Percentiles rank a stretch among this genome's conserved stretches.
These are phyloP conservation scores for Drosophila neonasuta DNA, from an alignment of 2,888 invertebrate species.

Conservation along the genomic window DNA sequence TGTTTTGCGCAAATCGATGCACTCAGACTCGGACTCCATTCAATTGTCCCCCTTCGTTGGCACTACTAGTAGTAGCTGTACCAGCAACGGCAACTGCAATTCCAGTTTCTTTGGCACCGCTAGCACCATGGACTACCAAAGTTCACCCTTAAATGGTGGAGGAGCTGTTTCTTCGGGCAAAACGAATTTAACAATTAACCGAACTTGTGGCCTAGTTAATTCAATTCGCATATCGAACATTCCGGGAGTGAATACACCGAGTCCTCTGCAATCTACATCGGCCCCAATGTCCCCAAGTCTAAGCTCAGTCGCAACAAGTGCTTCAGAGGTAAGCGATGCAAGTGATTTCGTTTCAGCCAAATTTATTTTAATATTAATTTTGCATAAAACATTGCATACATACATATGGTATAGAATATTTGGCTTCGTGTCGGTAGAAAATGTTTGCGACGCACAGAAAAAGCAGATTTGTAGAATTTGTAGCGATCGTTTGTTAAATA, in stretches of 20 bases:
- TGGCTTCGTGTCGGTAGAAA: too few relatives aligned
- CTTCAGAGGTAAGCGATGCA: slow-evolving; percentile 87
- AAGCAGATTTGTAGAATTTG: too few relatives aligned
- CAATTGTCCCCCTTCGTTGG: slow-evolving; percentile 63
- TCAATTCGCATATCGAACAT: slow-evolving; percentile 74
- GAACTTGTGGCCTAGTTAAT: slow-evolving; percentile 59
- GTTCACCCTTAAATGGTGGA: not conserved
- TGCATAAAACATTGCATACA: too few relatives aligned
- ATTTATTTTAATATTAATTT: too few relatives aligned
- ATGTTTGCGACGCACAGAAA: too few relatives aligned
- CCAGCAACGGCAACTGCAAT: slow-evolving; percentile 24
- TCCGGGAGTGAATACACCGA: slow-evolving; percentile 78
- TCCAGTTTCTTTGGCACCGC: slow-evolving; percentile 21
- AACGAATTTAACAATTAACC: slow-evolving; percentile 20
- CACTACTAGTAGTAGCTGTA: slow-evolving; percentile 10
- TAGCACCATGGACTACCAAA: slow-evolving; percentile 25
- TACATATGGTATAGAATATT: too few relatives aligned
- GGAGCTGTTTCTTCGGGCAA: slow-evolving; percentile 32
- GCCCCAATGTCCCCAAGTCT: slow-evolving; percentile 86
- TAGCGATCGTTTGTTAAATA: too few relatives aligned
- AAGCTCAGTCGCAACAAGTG: slow-evolving; percentile 90
- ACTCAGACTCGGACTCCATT: slow-evolving; percentile 65
- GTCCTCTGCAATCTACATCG: slow-evolving; percentile 83
- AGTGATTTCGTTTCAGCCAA: not conserved
- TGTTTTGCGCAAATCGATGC: slow-evolving; percentile 29